Percentiles rank a stretch among this genome's conserved stretches.
These are phyloP conservation scores for Pharmacophagus antenor DNA, from an alignment of 2,888 invertebrate genomes.

Conservation along the genomic window DNA sequence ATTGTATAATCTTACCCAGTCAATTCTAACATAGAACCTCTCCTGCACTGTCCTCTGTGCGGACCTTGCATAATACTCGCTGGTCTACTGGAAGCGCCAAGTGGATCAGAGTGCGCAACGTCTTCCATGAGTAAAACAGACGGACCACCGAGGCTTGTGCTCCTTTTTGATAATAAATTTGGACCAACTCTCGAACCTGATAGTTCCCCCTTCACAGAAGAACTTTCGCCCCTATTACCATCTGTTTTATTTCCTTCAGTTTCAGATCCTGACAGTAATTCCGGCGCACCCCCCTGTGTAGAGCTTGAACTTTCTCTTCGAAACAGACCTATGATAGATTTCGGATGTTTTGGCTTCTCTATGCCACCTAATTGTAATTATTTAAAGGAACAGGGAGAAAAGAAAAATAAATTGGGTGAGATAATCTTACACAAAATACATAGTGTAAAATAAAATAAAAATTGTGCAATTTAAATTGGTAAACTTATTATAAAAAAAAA, in stretches of 20 bases:
- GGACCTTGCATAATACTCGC: conserved; percentile 82
- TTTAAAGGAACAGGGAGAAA: conserved; percentile 49
- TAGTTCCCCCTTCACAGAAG: conserved; percentile 38
- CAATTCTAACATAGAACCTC: conserved; percentile 91
- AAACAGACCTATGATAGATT: conserved; percentile 94
- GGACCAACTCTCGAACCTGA: conserved; percentile 58
- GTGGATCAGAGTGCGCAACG: conserved; percentile 80
- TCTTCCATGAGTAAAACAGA: conserved; percentile 83
- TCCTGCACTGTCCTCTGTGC: conserved; percentile 85
- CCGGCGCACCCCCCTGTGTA: conserved; percentile 80
- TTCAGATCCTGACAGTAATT: conserved; percentile 78
- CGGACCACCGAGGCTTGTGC: conserved; percentile 72
- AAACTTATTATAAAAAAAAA: conserved; percentile 16
- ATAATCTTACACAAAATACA: conserved; percentile 43
- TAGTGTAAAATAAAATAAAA: conserved; percentile 21
- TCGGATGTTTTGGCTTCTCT: conserved; percentile 91
- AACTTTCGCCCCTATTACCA: conserved; percentile 61
- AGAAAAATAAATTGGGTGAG: conserved; percentile 55
- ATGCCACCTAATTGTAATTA: conserved; percentile 84
- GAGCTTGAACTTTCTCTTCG: conserved; percentile 90
- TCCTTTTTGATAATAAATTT: conserved; percentile 67
- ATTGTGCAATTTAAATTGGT: neutral
- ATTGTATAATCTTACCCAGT: conserved; percentile 89
- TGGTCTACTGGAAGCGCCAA: conserved; percentile 82
- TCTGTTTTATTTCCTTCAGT: conserved; percentile 76